These are phyloP conservation scores for Tubulanus polymorphus DNA, from an alignment of 2,888 invertebrate genomes.

Conservation along the genomic window DNA sequence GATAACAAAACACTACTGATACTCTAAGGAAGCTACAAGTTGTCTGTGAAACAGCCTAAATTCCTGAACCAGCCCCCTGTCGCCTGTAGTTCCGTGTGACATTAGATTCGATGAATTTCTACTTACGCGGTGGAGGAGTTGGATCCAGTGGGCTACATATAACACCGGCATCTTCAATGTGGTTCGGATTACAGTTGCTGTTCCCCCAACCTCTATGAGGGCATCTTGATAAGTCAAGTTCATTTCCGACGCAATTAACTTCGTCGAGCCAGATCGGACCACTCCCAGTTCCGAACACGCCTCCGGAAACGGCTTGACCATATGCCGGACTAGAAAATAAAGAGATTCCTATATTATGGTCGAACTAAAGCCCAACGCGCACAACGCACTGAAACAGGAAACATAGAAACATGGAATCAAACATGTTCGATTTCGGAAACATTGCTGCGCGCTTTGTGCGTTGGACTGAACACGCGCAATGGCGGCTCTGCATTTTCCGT, in stretches of 20 bases:
- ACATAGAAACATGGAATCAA: no score
- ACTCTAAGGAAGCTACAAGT: not conserved
- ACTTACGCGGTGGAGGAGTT: constrained; percentile 18
- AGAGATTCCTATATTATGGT: no score
- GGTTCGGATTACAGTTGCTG: constrained; percentile 26
- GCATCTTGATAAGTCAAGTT: constrained; percentile 59
- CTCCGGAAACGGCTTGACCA: constrained; percentile 1
- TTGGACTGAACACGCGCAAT: no score
- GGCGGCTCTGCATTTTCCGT: no score
- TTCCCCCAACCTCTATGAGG: constrained; percentile 20
- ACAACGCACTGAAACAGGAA: no score
- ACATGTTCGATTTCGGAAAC: no score
- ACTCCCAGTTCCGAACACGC: constrained; percentile 16
- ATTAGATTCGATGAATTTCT: not conserved
- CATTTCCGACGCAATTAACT: constrained; percentile 62
- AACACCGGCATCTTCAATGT: constrained; percentile 30
- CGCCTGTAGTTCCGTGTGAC: constrained; percentile 29
- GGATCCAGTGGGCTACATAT: constrained; percentile 21
- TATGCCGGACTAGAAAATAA: no score
- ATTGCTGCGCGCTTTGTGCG: no score
- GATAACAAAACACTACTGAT: not conserved
- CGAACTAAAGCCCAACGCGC: no score
- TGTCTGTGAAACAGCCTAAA: no score
- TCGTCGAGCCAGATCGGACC: constrained; percentile 31
- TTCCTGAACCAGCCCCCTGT: no score